Percentiles rank a stretch among this genome's conserved stretches.
Conservation (phyloP, 2,113 vertebrate genomes). For the Hipposideros armiger region DNA sequence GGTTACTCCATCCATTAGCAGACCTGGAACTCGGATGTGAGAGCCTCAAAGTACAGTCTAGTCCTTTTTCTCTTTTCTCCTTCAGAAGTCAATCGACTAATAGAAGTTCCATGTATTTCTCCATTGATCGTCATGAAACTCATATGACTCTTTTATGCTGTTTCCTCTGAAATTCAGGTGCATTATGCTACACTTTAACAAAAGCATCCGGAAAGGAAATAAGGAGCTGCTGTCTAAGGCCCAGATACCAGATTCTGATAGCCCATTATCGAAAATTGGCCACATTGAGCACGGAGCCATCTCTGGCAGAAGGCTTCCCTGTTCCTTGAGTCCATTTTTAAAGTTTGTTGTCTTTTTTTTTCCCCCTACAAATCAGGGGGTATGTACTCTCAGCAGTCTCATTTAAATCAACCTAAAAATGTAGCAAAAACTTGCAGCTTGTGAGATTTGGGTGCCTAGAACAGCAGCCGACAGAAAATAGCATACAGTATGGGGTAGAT, state of each 20-base stretch:
- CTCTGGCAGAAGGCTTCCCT: neutral
- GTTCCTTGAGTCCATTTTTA: neutral
- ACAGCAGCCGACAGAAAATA: slow-evolving; percentile 58
- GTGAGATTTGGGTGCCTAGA: slow-evolving; percentile 23
- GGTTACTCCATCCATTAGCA: neutral
- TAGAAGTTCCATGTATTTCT: neutral
- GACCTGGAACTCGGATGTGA: neutral
- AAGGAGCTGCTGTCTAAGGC: neutral
- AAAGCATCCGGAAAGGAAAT: neutral
- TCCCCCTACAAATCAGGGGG: neutral
- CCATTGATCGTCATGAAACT: neutral
- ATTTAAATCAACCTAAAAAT: slow-evolving; percentile 57
- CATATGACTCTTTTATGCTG: neutral
- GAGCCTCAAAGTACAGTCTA: rapidly evolving
- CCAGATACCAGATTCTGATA: neutral
- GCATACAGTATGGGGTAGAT: slow-evolving; percentile 62
- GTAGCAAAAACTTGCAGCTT: slow-evolving; percentile 15
- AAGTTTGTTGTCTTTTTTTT: neutral
- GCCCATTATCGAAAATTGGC: neutral
- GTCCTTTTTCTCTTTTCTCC: neutral
- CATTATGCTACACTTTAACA: neutral
- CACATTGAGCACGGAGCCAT: neutral
- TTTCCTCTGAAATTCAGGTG: slow-evolving; percentile 5
- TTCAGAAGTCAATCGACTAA: neutral
- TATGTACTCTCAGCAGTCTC: neutral